Evolutionary conservation across 2,113 vertebrate species (phyloP).

Genomic region (Piliocolobus tephrosceles): DNA sequence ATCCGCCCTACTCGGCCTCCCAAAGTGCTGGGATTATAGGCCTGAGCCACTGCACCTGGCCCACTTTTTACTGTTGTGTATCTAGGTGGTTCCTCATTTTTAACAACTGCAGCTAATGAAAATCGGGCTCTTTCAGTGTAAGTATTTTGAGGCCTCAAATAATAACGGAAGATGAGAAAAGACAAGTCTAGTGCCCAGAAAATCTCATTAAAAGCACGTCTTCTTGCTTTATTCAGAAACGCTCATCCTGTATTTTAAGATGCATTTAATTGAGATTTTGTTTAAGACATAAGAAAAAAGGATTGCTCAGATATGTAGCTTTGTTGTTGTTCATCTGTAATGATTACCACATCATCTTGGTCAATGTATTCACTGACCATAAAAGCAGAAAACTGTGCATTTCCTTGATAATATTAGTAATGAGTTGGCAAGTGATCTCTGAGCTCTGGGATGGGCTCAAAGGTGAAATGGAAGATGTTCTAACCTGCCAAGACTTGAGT

Average conservation of each 20-base stretch:
- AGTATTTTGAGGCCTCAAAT: background rate
- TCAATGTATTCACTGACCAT: slow-evolving; percentile 41
- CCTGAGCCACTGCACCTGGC: background rate
- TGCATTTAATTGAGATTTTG: background rate
- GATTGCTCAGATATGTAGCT: background rate
- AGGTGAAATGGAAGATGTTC: slow-evolving; percentile 62
- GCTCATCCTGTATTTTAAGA: background rate
- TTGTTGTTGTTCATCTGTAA: background rate
- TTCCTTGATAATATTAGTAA: slow-evolving; percentile 63
- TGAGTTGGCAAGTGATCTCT: slow-evolving; percentile 69
- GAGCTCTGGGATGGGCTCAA: slow-evolving; percentile 50
- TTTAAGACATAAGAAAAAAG: slow-evolving; percentile 26
- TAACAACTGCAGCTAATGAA: background rate
- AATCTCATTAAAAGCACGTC: background rate
- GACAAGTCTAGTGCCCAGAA: background rate
- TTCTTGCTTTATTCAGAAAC: background rate
- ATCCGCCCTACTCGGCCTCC: background rate
- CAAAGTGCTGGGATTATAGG: background rate
- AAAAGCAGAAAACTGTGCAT: slow-evolving; percentile 36
- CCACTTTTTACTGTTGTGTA: background rate
- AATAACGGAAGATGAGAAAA: background rate
- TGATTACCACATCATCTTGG: slow-evolving; percentile 7
- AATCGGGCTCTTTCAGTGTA: slow-evolving; percentile 20
- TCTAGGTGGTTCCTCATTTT: background rate
- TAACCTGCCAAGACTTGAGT: slow-evolving; percentile 65